These are phyloP conservation scores for Colostygia pectinataria DNA, from an alignment of 2,888 invertebrate genomes.

Conservation along the genomic window DNA sequence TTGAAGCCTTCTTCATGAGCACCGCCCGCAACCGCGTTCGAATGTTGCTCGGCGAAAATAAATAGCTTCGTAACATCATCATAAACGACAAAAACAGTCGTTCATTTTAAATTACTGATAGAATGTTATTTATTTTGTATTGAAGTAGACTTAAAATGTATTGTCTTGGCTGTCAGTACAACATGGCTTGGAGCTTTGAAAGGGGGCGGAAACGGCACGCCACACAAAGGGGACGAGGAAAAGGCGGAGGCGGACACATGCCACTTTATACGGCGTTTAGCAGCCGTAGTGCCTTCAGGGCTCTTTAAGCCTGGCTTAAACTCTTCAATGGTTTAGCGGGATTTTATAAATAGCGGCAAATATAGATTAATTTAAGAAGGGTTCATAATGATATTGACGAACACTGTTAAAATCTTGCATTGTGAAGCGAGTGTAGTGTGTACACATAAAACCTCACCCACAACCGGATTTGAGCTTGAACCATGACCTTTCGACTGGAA, in stretches of 20 bases:
- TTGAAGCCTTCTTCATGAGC: too few relatives aligned
- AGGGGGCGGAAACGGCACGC: slow-evolving; percentile 50
- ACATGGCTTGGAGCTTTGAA: slow-evolving; percentile 40
- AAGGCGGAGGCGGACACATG: slow-evolving; percentile 46
- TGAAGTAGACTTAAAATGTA: neutral
- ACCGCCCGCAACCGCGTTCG: too few relatives aligned
- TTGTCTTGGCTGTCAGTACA: slow-evolving; percentile 22
- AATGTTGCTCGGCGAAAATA: too few relatives aligned
- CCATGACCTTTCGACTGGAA: slow-evolving; percentile 6
- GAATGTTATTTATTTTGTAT: too few relatives aligned
- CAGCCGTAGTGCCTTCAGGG: slow-evolving; percentile 38
- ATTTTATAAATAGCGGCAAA: neutral
- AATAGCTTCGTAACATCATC: too few relatives aligned
- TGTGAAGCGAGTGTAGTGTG: too few relatives aligned
- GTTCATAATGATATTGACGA: too few relatives aligned
- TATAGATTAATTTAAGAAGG: neutral
- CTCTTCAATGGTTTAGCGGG: neutral
- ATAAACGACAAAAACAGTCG: too few relatives aligned
- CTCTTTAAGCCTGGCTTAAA: slow-evolving; percentile 29
- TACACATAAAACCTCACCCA: neutral
- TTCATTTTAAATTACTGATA: too few relatives aligned
- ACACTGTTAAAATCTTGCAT: too few relatives aligned
- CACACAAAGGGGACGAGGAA: slow-evolving; percentile 49
- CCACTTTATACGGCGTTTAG: slow-evolving; percentile 48
- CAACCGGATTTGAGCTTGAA: slow-evolving; percentile 9